Evolutionary conservation across 2,113 vertebrate genomes (phyloP), one percentile per base, ranked within the genome.

Genomic region (Ploceus nigricollis): DNA sequence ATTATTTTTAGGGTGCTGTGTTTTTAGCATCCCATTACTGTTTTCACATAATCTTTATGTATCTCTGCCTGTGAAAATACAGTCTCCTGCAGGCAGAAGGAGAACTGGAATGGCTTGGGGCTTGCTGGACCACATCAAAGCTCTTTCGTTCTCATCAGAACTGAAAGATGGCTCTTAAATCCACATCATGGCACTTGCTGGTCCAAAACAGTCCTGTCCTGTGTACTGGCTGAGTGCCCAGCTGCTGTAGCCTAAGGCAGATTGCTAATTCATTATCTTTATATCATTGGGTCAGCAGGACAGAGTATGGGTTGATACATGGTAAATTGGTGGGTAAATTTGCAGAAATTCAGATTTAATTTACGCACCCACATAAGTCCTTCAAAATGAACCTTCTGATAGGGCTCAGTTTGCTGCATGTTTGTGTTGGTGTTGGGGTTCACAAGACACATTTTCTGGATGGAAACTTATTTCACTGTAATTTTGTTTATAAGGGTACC

Each of bases 251-350:
- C 82, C 61, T 3, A 0, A 42, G 44, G 47, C 33, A 11, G 8
- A 48, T 9, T 2, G 3, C 28, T 48, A 11, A 56, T 21, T 56
- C 31, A 5, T 66, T 23, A 2, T 39, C 25, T 42, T 13, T 2
- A 1, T 27, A 16, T 24, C 12, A 3, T 7, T 4, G 28, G 50
- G 37, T 25, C 84, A 91, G 56, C 54, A 7, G 50, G 17, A 2
- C 33, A 8, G 20, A 22, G 0, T 14, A 0, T 5, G 13, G 56
- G 9, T 18, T 20, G 24, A 9, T 25, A 6, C 7, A 3, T 1
- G 1, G 22, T 7, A 7, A 31, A 15, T 8, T 11, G 30, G 28
- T 14, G 44, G 45, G 63, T 27, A 33, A 16, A 66, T 11, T 3
- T 18, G 50, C 28, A 40, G 42, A 71, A 87, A 54, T 7, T 28